These are phyloP conservation scores for Xanthia togata DNA, from an alignment of 2,888 invertebrate species.

Conservation along the genomic window DNA sequence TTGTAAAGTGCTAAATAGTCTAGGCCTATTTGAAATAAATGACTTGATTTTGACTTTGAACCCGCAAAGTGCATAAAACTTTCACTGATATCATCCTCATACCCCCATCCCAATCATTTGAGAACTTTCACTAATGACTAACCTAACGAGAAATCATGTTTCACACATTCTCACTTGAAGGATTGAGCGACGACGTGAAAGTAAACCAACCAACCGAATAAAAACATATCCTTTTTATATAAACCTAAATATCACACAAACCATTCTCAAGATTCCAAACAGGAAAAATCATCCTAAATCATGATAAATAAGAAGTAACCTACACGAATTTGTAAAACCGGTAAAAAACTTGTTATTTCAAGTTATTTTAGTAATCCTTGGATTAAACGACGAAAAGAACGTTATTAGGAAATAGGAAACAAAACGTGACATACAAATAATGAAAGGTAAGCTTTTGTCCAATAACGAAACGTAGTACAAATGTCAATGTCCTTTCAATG, in stretches of 20 bases:
- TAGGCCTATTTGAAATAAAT: too few species aligned
- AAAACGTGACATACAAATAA: slow-evolving; percentile 5
- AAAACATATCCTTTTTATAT: background rate
- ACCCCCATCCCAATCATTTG: background rate
- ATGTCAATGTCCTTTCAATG: slow-evolving; percentile 29
- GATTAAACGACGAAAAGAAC: background rate
- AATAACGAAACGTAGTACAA: slow-evolving; percentile 44
- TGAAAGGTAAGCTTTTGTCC: background rate
- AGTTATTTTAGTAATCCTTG: slow-evolving; percentile 2
- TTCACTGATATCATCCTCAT: background rate
- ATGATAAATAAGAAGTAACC: background rate
- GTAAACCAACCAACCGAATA: background rate
- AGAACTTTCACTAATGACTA: background rate
- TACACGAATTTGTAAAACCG: background rate
- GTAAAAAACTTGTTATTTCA: slow-evolving; percentile 1
- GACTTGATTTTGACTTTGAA: too few species aligned
- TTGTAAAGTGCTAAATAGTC: too few species aligned
- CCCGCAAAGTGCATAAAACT: background rate
- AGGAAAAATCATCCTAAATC: background rate
- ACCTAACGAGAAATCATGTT: background rate
- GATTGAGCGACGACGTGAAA: background rate
- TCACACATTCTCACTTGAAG: background rate
- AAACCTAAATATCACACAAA: background rate
- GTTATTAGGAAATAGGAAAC: background rate
- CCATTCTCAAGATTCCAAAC: background rate